Evolutionary conservation across 2,113 vertebrate genomes (phyloP), one percentile per base, ranked within the genome.

Genomic region (Phrynosoma platyrhinos): DNA sequence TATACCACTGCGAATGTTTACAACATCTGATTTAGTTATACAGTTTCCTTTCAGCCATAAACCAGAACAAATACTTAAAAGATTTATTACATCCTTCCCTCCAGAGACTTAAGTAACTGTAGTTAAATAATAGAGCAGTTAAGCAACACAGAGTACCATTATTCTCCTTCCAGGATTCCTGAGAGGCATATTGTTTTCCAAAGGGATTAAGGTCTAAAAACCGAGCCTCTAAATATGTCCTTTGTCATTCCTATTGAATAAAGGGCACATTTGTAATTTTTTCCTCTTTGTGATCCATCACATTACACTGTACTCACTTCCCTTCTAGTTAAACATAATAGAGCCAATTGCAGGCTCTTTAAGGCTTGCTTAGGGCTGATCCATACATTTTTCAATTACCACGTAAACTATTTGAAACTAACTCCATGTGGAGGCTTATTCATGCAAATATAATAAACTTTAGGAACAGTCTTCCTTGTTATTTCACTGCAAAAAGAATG

Each of bases 41-140:
- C 91, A 92, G 90, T 88, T 95, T 95, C 93, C 94, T 90, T 88
- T 92, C 92, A 91, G 85, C 94, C 94, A 90, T 93, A 95, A 96
- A 96, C 91, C 93, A 96, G 95, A 95, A 94, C 94, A 96, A 95
- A 96, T 95, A 94, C 95, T 94, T 92, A 71, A 90, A 58, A 94
- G 95, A 96, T 97, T 96, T 96, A 97, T 96, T 89, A 93, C 93
- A 95, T 93, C 95, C 96, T 97, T 96, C 92, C 88, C 94, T 92
- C 90, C 91, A 89, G 89, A 85, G 91, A 91, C 92, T 92, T 91
- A 92, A 95, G 96, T 95, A 94, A 94, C 94, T 94, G 90, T 42
- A 86, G 90, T 96, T 95, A 94, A 94, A 94, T 94, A 95, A 95
- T 79, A 89, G 68, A 77, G 86, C 89, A 94, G 90, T 90, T 94